phyloP scores from a whole-genome alignment of 2,113 vertebrate genomes.

The crab-eating macaque (Macaca fascicularis) region T2T-MFA8v1.1 NC_088390.1:20701001-20701500 shows the following conservation, averaged over 20 bases:
- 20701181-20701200: neutral
- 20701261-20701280: neutral
- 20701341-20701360: neutral
- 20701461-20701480: fast-evolving
- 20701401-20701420: fast-evolving
- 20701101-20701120: neutral
- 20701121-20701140: neutral
- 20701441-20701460: fast-evolving
- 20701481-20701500: fast-evolving
- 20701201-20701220: neutral
- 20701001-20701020: too few relatives aligned
- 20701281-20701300: neutral
- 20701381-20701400: neutral
- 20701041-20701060: too few relatives aligned
- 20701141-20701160: neutral
- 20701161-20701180: neutral
- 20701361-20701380: neutral
- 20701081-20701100: constrained; percentile 56
- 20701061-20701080: neutral
- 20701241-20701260: neutral
- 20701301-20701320: neutral
- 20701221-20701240: too few relatives aligned
- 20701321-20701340: neutral
- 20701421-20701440: neutral
- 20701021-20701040: too few relatives aligned